Percentiles rank a stretch among this genome's conserved stretches.
phyloP scores from a whole-genome alignment of 2,797 vertebrate genomes.

The Jordanella pulchra region DNA sequence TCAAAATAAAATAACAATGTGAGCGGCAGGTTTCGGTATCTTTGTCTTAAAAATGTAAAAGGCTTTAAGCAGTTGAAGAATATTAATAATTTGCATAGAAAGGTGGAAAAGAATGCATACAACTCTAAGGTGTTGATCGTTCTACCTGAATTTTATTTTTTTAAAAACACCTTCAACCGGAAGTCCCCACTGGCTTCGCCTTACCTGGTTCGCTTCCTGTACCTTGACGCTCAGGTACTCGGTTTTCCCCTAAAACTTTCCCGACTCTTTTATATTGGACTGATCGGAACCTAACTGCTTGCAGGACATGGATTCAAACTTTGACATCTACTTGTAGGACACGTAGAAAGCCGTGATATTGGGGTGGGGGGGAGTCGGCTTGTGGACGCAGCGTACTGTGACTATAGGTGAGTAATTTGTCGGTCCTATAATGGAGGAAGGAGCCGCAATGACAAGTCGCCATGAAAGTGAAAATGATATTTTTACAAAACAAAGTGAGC shows the following conservation, averaged over 20 bases:
- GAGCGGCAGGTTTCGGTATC: not conserved
- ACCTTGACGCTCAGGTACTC: constrained; percentile 70
- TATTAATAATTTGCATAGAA: not conserved
- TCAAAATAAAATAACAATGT: not conserved
- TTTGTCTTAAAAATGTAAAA: not conserved
- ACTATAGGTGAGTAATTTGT: constrained; percentile 36
- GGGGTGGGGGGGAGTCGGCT: not conserved
- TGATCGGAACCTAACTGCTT: rapidly evolving
- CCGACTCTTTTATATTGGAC: constrained; percentile 4
- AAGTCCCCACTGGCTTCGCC: constrained; percentile 16
- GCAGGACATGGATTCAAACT: constrained; percentile 21
- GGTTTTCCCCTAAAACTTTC: constrained; percentile 36
- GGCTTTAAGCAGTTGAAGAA: not conserved
- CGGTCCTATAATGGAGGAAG: constrained; percentile 69
- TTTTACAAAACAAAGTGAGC: not conserved
- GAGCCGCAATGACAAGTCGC: constrained; percentile 52
- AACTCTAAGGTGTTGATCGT: not conserved
- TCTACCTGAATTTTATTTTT: constrained; percentile 37
- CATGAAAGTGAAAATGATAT: constrained; percentile 54
- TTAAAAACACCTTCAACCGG: constrained; percentile 17
- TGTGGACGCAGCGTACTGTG: constrained; percentile 38
- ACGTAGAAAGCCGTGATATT: not conserved
- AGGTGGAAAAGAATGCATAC: not conserved
- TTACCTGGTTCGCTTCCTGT: constrained; percentile 52
- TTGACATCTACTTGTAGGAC: not conserved